Conservation (phyloP, 2,888 invertebrate genomes). For the Rhopalosiphum nymphaeae region DNA sequence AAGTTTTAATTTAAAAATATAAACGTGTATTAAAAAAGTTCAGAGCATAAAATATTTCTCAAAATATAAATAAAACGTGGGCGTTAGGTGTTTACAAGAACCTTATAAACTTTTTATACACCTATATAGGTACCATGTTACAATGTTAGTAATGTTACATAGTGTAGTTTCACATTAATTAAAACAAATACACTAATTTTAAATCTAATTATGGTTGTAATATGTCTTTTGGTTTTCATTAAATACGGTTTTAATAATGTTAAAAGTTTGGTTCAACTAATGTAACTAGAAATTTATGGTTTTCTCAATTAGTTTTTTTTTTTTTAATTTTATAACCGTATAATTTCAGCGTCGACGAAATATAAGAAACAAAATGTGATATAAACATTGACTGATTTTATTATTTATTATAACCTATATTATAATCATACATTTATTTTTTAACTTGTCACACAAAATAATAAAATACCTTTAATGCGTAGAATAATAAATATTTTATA, state of each 20-base stretch:
- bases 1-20: constrained; percentile 40
- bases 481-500: neutral
- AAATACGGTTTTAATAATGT: constrained; percentile 35
- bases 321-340: neutral
- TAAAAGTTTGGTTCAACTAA: constrained; percentile 9
- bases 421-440: neutral
- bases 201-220: constrained; percentile 35
- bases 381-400: neutral
- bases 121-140: neutral
- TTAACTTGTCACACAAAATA: neutral
- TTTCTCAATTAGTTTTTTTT: constrained; percentile 19
- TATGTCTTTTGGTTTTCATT: constrained; percentile 39
- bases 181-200: constrained; percentile 34
- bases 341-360: neutral
- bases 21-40: constrained; percentile 27
- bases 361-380: neutral
- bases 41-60: neutral
- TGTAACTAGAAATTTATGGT: constrained; percentile 6
- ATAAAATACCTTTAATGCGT: neutral
- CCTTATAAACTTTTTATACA: neutral
- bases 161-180: constrained; percentile 30
- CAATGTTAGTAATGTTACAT: neutral
- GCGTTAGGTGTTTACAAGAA: constrained; percentile 6
- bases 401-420: neutral
- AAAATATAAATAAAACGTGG: neutral